Evolutionary conservation across 64 coral and sea anemone genomes (phyloP).

Genomic region (Dendrophyllia cribrosa): DNA sequence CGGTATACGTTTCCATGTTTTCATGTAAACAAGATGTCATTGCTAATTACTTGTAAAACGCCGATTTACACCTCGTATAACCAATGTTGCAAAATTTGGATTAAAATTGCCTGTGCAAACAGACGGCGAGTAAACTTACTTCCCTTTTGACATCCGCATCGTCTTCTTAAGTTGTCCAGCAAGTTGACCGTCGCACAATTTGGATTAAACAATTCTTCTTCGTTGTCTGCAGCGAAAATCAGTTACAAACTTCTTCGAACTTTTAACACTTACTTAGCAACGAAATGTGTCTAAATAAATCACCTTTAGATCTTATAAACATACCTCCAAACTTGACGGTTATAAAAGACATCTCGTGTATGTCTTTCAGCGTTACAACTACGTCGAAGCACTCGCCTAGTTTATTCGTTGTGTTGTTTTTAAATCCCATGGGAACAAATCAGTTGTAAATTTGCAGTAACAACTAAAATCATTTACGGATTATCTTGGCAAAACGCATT

Average conservation of each 20-base stretch:
- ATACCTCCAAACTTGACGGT: constrained; percentile 86
- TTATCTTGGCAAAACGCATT: not conserved
- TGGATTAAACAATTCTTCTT: constrained; percentile 91
- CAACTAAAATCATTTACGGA: not conserved
- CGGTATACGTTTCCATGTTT: not conserved
- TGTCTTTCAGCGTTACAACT: not conserved
- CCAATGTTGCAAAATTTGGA: not conserved
- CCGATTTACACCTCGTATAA: not conserved
- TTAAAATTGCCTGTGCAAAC: not conserved
- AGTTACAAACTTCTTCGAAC: not conserved
- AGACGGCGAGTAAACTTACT: constrained; percentile 14
- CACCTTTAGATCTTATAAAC: not conserved
- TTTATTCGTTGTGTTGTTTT: not conserved
- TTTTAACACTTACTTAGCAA: not conserved
- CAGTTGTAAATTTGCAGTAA: not conserved
- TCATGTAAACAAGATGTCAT: not conserved
- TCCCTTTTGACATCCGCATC: constrained; percentile 86
- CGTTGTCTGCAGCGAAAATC: constrained; percentile 59
- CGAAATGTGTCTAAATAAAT: too few relatives aligned
- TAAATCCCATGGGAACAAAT: not conserved
- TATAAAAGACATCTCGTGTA: constrained; percentile 57
- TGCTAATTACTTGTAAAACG: not conserved
- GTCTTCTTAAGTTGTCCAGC: constrained; percentile 80
- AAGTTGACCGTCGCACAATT: constrained; percentile 88
- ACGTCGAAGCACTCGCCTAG: not conserved